Evolutionary conservation across 2,113 vertebrate species (phyloP).

Genomic region (Abramis brama): DNA sequence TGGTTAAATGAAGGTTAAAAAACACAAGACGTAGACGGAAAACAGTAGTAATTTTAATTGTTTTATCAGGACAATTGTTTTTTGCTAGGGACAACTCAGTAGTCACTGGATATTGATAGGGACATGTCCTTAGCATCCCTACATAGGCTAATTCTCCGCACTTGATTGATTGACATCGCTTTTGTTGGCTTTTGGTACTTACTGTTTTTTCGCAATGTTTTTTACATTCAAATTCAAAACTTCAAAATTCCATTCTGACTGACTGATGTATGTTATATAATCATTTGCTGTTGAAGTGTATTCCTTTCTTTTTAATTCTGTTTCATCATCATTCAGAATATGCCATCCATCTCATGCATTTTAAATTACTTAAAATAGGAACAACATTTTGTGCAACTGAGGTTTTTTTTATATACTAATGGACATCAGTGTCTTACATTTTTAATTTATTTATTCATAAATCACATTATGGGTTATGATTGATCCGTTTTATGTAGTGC

Average conservation of each 20-base stretch:
- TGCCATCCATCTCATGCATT: conserved; percentile 18
- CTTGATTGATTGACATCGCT: neutral
- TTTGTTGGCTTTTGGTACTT: neutral
- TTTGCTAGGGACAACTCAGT: too few species aligned
- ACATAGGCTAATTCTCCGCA: too few species aligned
- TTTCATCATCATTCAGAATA: conserved; percentile 33
- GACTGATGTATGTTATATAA: neutral
- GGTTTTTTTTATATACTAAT: neutral
- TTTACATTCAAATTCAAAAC: conserved; percentile 6
- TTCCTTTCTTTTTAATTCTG: conserved; percentile 2
- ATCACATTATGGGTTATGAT: neutral
- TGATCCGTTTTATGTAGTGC: neutral
- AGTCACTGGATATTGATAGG: too few species aligned
- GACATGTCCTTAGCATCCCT: neutral
- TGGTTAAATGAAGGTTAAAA: too few species aligned
- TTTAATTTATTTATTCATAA: neutral
- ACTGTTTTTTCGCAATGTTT: neutral
- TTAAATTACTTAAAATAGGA: conserved; percentile 5
- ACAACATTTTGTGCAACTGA: neutral
- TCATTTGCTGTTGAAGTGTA: neutral
- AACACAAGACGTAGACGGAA: too few species aligned
- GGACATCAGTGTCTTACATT: neutral
- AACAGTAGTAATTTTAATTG: too few species aligned
- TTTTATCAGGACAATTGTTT: too few species aligned
- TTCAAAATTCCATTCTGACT: neutral